Percentiles rank a stretch among this genome's conserved stretches.
Conservation (phyloP, 2,113 vertebrate species). For the Cryptomyrus ogoouensis region DNA sequence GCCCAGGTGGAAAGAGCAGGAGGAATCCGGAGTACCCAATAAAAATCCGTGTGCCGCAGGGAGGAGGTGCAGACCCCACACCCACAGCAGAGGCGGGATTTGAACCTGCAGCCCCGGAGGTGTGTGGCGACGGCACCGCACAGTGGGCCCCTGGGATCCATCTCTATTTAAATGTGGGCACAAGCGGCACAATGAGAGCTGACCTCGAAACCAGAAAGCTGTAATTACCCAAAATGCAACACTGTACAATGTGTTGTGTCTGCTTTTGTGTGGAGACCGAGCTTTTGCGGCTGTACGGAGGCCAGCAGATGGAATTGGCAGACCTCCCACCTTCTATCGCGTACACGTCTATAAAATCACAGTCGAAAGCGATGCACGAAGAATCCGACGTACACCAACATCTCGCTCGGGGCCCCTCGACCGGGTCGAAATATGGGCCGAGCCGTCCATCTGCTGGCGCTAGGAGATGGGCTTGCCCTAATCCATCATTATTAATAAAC, state of each 20-base stretch:
- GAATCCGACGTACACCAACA: background rate
- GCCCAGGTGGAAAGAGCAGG: background rate
- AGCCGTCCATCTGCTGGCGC: background rate
- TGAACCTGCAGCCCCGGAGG: background rate
- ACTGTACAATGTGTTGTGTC: background rate
- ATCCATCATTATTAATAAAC: background rate
- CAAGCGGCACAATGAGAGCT: background rate
- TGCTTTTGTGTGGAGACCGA: background rate
- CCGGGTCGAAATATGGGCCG: background rate
- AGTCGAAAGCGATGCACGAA: background rate
- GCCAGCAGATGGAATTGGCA: background rate
- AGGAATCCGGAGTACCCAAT: background rate
- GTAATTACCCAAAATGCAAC: background rate
- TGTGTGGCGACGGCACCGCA: background rate
- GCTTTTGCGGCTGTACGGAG: background rate
- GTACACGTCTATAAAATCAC: background rate
- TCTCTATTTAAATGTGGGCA: background rate
- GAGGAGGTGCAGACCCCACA: background rate
- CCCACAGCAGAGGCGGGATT: background rate
- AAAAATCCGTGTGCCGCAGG: background rate
- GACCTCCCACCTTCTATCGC: background rate
- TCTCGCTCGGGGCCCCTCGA: background rate
- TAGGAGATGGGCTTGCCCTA: background rate
- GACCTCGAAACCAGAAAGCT: background rate
- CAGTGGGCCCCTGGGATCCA: background rate